Conservation (phyloP, 1,140 invertebrate species). For the Trachymyrmex septentrionalis region DNA sequence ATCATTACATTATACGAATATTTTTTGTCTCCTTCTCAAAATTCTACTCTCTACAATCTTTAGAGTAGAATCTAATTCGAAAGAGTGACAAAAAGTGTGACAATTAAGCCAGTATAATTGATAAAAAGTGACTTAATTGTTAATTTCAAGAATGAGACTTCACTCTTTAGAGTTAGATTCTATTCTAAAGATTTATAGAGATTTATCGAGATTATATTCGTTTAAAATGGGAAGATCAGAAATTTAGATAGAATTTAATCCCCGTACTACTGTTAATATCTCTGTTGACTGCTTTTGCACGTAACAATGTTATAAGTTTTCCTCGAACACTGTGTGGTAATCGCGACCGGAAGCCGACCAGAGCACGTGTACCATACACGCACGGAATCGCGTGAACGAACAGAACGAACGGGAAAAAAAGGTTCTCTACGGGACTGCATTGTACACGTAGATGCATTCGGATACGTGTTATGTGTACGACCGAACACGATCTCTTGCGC, state of each 20-base stretch:
- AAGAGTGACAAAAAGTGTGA: no score
- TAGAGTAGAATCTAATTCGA: no score
- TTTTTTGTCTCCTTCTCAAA: background rate
- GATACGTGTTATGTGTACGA: slow-evolving; percentile 50
- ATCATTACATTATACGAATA: background rate
- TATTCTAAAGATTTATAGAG: no score
- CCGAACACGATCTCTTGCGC: slow-evolving; percentile 70
- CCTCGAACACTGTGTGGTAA: background rate
- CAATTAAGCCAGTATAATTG: no score
- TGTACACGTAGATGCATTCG: slow-evolving; percentile 64
- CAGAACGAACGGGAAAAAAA: slow-evolving; percentile 24
- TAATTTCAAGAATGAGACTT: no score
- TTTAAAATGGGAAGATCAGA: background rate
- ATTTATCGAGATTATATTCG: background rate
- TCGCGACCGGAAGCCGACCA: slow-evolving; percentile 60
- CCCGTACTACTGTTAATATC: slow-evolving; percentile 15
- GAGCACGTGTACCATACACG: slow-evolving; percentile 34
- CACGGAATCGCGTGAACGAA: no score
- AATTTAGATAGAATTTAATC: background rate
- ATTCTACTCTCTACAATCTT: background rate
- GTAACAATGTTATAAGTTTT: slow-evolving; percentile 14
- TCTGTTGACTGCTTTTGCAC: slow-evolving; percentile 8
- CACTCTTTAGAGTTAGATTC: no score
- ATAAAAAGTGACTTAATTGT: no score
- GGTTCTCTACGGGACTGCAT: slow-evolving; percentile 40